A percentile compares a stretch with the other conserved stretches of the same genome.
These are phyloP conservation scores for Montipora cactus DNA, from an alignment of 64 coral and sea anemone genomes.

Conservation along the genomic window DNA sequence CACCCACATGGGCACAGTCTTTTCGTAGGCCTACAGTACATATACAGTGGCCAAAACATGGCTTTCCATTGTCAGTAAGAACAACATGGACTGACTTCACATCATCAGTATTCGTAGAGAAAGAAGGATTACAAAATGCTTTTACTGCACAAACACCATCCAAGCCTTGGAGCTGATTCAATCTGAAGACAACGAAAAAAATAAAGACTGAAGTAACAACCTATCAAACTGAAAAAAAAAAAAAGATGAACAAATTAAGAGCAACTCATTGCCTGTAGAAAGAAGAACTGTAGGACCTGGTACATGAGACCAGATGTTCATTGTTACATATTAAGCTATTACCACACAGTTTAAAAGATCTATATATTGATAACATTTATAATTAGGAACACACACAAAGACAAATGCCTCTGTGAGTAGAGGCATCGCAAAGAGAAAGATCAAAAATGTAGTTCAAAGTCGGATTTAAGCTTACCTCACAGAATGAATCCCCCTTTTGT, in stretches of 20 bases:
- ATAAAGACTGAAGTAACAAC: slow-evolving; percentile 18
- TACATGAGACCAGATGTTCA: slow-evolving; percentile 24
- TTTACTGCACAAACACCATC: slow-evolving; percentile 40
- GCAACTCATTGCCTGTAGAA: slow-evolving; percentile 21
- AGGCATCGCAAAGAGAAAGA: slow-evolving; percentile 31
- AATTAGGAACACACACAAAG: slow-evolving; percentile 40
- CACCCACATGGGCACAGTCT: slow-evolving; percentile 76
- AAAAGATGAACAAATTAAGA: neutral
- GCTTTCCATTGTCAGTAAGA: slow-evolving; percentile 53
- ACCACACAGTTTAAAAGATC: neutral
- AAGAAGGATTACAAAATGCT: slow-evolving; percentile 73
- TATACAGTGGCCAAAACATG: slow-evolving; percentile 66
- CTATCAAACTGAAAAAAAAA: neutral
- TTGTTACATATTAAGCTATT: slow-evolving; percentile 43
- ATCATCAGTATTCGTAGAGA: slow-evolving; percentile 74
- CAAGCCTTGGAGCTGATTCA: slow-evolving; percentile 20
- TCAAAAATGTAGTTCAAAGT: slow-evolving; percentile 26
- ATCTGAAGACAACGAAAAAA: slow-evolving; percentile 36
- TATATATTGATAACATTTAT: slow-evolving; percentile 24
- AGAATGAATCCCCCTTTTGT: slow-evolving; percentile 63
- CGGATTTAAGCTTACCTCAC: slow-evolving; percentile 36
- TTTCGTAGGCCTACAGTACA: slow-evolving; percentile 63
- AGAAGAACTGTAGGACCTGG: slow-evolving; percentile 29
- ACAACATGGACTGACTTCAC: slow-evolving; percentile 53
- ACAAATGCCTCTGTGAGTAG: slow-evolving; percentile 24